Evolutionary conservation across 2,888 invertebrate species (phyloP).

Genomic region (Drosophila tripunctata): DNA sequence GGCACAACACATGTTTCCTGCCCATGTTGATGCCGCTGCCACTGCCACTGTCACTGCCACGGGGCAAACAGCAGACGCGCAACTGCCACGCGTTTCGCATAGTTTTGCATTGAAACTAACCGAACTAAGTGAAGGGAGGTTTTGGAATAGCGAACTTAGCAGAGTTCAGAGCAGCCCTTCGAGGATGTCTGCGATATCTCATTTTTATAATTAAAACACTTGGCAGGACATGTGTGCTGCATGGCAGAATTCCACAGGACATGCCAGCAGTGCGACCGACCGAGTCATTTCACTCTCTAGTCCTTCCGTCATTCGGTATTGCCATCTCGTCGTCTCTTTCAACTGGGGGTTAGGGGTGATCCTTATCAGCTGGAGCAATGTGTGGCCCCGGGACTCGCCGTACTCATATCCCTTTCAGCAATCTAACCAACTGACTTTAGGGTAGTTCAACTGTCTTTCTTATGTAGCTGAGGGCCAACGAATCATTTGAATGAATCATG

Average conservation of each 20-base stretch:
- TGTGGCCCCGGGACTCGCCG: constrained; percentile 51
- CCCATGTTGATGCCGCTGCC: no score
- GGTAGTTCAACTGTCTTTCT: constrained; percentile 63
- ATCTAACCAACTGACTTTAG: constrained; percentile 61
- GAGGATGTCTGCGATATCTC: constrained; percentile 67
- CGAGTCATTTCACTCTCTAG: constrained; percentile 22
- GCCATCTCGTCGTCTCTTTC: constrained; percentile 3
- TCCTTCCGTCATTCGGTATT: neutral
- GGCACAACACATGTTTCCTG: constrained; percentile 62
- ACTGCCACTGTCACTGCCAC: no score
- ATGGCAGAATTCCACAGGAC: constrained; percentile 63
- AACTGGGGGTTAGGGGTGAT: constrained; percentile 48
- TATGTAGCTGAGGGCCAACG: constrained; percentile 23
- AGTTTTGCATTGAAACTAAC: constrained; percentile 65
- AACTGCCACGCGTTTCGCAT: constrained; percentile 77
- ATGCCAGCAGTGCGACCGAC: constrained; percentile 65
- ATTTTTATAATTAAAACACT: constrained; percentile 79
- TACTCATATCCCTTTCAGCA: constrained; percentile 68
- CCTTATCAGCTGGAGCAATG: constrained; percentile 62
- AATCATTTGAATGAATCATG: constrained; percentile 12
- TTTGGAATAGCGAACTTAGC: constrained; percentile 3
- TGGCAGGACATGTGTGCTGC: constrained; percentile 77
- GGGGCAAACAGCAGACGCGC: constrained; percentile 51
- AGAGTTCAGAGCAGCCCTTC: constrained; percentile 33
- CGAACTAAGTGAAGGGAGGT: constrained; percentile 1